Percentiles rank a stretch among this genome's conserved stretches.
phyloP scores from a whole-genome alignment of 2,113 vertebrate species.

The Cavia porcellus region DNA sequence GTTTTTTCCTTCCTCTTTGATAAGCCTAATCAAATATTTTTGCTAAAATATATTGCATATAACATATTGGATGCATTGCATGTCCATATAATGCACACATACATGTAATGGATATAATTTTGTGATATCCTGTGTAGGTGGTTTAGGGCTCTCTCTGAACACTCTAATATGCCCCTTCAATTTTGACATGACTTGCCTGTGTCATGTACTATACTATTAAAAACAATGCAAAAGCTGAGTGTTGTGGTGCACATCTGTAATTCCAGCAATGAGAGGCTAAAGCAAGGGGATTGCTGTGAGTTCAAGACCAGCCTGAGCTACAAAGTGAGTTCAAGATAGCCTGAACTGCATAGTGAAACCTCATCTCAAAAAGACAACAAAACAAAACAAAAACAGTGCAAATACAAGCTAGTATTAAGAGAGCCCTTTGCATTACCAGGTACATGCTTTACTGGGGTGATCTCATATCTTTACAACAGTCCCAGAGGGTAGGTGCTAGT shows the following conservation, averaged over 20 bases:
- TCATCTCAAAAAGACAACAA: too few relatives aligned
- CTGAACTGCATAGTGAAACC: too few relatives aligned
- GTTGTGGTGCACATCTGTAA: too few relatives aligned
- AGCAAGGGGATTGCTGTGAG: too few relatives aligned
- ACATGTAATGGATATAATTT: neutral
- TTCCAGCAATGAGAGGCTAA: too few relatives aligned
- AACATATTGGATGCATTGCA: neutral
- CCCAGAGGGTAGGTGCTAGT: neutral
- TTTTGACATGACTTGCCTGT: conserved; percentile 6
- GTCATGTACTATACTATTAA: neutral
- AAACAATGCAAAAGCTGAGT: neutral
- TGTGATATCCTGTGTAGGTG: neutral
- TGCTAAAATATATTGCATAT: neutral
- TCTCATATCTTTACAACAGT: neutral
- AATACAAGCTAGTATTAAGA: neutral
- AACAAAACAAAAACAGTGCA: neutral
- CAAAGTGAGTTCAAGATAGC: too few relatives aligned
- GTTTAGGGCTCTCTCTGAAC: neutral
- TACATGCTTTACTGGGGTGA: neutral
- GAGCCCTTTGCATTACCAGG: neutral
- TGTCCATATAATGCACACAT: neutral
- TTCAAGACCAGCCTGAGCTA: too few relatives aligned
- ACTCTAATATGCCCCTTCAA: neutral
- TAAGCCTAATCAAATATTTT: neutral
- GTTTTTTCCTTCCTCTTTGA: neutral